Conservation (phyloP, 2,888 invertebrate species). For the Ophion costatus region DNA sequence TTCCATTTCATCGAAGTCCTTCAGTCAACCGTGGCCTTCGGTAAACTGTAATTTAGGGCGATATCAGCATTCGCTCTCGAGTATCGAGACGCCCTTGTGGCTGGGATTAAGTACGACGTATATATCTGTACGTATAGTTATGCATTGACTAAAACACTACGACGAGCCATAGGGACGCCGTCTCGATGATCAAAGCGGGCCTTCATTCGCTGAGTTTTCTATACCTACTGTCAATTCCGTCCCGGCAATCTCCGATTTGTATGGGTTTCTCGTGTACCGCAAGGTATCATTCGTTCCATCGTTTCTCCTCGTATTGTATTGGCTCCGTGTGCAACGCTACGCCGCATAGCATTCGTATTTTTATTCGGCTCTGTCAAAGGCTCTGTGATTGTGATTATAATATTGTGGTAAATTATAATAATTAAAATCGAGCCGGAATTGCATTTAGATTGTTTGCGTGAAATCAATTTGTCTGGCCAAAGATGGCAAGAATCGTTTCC, state of each 20-base stretch:
- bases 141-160: background rate
- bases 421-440: too few relatives aligned
- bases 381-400: too few relatives aligned
- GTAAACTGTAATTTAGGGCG: background rate
- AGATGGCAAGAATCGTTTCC: too few relatives aligned
- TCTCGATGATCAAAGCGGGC: constrained; percentile 33
- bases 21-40: too few relatives aligned
- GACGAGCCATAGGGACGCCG: constrained; percentile 5
- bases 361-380: too few relatives aligned
- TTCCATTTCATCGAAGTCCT: too few relatives aligned
- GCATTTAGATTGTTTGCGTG: too few relatives aligned
- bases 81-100: background rate
- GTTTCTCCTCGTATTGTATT: constrained; percentile 5
- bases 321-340: too few relatives aligned
- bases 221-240: constrained; percentile 32
- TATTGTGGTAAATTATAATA: too few relatives aligned
- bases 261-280: constrained; percentile 24
- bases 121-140: background rate
- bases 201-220: constrained; percentile 18
- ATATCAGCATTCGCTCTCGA: background rate
- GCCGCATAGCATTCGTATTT: too few relatives aligned
- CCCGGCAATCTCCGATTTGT: constrained; percentile 45
- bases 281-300: background rate
- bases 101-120: background rate
- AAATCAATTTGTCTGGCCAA: too few relatives aligned